Evolutionary conservation across 2,888 invertebrate genomes (phyloP).

Genomic region (Meiosimyza decipiens): DNA sequence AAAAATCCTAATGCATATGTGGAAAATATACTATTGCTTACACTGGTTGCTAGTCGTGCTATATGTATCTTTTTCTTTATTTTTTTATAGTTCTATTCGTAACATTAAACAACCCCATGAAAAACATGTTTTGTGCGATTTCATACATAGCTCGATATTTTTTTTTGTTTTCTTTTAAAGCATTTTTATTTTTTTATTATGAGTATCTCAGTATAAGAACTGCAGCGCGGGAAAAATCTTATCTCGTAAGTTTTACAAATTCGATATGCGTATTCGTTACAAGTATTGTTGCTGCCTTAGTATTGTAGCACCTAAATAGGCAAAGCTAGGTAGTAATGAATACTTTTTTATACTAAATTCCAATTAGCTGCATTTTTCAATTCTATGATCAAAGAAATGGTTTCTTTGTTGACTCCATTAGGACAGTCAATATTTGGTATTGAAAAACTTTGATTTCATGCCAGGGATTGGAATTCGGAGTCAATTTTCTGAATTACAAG

Average conservation of each 20-base stretch:
- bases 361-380: background rate
- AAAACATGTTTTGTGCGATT: too few relatives aligned
- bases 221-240: conserved; percentile 28
- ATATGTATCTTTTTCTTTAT: background rate
- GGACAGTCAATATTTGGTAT: too few relatives aligned
- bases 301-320: background rate
- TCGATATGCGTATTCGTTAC: background rate
- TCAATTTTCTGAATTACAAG: too few relatives aligned
- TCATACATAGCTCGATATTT: background rate
- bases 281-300: background rate
- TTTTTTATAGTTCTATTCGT: background rate
- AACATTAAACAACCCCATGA: too few relatives aligned
- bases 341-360: conserved; percentile 14
- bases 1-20: too few relatives aligned
- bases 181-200: background rate
- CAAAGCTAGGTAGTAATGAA: too few relatives aligned
- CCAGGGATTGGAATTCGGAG: too few relatives aligned
- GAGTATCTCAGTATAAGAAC: background rate
- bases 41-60: background rate
- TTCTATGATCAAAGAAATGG: too few relatives aligned
- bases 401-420: too few relatives aligned
- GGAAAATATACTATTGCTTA: too few relatives aligned
- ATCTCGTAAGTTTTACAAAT: conserved; percentile 17
- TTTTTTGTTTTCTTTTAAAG: conserved; percentile 5
- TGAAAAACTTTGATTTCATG: too few relatives aligned